Conservation (phyloP, 2,888 invertebrate species). For the Mimachlamys varia region DNA sequence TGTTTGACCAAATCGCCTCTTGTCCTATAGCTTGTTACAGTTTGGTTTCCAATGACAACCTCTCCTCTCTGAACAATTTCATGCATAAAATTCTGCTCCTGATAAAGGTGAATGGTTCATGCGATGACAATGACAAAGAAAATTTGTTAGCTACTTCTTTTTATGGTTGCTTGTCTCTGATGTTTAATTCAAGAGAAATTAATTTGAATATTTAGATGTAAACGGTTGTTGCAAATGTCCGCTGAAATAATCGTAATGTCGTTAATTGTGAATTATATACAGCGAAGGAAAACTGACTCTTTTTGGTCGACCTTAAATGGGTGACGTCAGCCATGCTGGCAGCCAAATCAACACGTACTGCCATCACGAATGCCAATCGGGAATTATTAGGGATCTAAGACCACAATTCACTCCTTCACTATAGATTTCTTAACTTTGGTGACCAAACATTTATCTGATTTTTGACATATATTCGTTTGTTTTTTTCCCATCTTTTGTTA, state of each 20-base stretch:
- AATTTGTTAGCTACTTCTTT: not conserved
- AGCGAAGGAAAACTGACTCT: not conserved
- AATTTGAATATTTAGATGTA: slow-evolving; percentile 28
- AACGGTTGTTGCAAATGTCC: slow-evolving; percentile 1
- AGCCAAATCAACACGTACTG: not conserved
- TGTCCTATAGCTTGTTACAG: slow-evolving; percentile 15
- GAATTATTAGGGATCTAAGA: not conserved
- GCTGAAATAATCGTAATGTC: not conserved
- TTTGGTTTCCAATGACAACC: slow-evolving; percentile 21
- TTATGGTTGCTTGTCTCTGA: not conserved
- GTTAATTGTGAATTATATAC: slow-evolving; percentile 28
- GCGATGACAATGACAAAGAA: not conserved
- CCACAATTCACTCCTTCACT: not conserved
- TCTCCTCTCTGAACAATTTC: not conserved
- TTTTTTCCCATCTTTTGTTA: too few relatives aligned
- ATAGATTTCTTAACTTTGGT: too few relatives aligned
- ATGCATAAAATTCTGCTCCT: not conserved
- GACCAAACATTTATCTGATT: not conserved
- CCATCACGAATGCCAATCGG: not conserved
- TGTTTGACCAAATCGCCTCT: slow-evolving; percentile 31
- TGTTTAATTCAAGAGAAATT: slow-evolving; percentile 36
- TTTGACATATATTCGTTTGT: not conserved
- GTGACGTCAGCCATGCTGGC: not conserved
- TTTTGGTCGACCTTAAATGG: not conserved
- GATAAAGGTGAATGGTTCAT: not conserved